Evolutionary conservation across 2,888 invertebrate genomes (phyloP), one percentile per base, ranked within the genome.

Genomic region (Mythimna albipuncta): DNA sequence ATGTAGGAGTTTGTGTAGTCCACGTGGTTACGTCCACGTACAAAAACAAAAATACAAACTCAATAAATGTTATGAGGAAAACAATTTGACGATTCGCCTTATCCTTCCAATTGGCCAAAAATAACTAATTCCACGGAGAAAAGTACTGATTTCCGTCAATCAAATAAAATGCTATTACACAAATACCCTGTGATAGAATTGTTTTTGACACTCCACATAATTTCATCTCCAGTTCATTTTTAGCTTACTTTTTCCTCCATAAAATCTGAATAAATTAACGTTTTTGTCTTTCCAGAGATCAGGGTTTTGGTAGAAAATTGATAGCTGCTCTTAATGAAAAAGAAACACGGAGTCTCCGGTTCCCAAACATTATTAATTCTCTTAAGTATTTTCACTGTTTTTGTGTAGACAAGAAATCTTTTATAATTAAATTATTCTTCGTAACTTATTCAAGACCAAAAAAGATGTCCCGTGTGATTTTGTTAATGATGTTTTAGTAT

Each of bases 351-450:
- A 21, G 64, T 54, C 47, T 62, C 41, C 11, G 54, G 66, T 65
- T 65, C 7, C 64, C 62, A 71, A 81, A 75, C 79, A 75, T 74
- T 67, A 84, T 85, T 85, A 82, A 82, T 77, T 75, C 70, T 63
- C n/a, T 57, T 73, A 70, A 73, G 75, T 69, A 80, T 80, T 76
- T 74, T 66, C 63, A 70, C 38, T 61, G 74, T 75, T 80, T 70
- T 58, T 64, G 55, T 77, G 68, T 59, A 62, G 62, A 77, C 74
- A 76, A 70, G 69, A 69, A 69, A 79, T 72, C 67, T 79, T 63
- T 59, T 57, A 81, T 81, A 84, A 85, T 86, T 78, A 86, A 79
- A 80, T 79, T 81, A 80, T 72, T 77, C 64, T 69, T 69, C 72
- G 72, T 70, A 69, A 82, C 67, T 86, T 81, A 75, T 85, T 75